These are phyloP conservation scores for Forpus xanthops DNA, from an alignment of 2,797 vertebrate genomes.

Conservation along the genomic window DNA sequence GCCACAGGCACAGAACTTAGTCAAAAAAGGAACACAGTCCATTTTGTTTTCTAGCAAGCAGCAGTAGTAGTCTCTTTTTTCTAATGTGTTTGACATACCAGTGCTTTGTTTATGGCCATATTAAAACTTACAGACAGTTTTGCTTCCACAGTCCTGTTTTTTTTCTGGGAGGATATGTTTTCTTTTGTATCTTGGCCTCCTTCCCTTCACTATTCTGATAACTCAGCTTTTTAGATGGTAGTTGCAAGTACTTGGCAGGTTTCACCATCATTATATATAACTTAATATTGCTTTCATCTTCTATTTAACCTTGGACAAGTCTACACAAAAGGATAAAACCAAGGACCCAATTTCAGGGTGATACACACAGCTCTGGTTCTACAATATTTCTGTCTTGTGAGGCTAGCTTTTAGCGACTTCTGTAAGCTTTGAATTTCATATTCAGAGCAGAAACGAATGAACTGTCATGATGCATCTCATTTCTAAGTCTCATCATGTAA, in stretches of 20 bases:
- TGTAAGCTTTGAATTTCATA: background rate
- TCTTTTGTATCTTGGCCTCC: background rate
- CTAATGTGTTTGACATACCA: background rate
- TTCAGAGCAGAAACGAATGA: background rate
- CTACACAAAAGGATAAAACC: background rate
- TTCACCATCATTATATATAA: background rate
- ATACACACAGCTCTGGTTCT: background rate
- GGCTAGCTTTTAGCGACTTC: background rate
- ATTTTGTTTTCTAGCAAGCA: background rate
- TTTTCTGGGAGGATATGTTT: background rate
- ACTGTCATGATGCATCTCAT: background rate
- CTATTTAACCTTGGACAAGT: background rate
- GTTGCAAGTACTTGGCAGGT: background rate
- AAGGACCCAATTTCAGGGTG: background rate
- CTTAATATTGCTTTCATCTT: background rate
- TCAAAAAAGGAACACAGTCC: background rate
- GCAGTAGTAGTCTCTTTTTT: background rate
- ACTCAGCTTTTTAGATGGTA: background rate
- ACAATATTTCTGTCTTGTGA: background rate
- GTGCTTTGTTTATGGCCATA: background rate
- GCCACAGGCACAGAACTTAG: background rate
- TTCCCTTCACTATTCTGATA: background rate
- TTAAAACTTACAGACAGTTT: background rate
- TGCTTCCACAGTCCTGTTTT: background rate
- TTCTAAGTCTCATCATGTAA: background rate